phyloP scores from a whole-genome alignment of 23 tunicate genomes.

The Aplidium turbinatum region DNA sequence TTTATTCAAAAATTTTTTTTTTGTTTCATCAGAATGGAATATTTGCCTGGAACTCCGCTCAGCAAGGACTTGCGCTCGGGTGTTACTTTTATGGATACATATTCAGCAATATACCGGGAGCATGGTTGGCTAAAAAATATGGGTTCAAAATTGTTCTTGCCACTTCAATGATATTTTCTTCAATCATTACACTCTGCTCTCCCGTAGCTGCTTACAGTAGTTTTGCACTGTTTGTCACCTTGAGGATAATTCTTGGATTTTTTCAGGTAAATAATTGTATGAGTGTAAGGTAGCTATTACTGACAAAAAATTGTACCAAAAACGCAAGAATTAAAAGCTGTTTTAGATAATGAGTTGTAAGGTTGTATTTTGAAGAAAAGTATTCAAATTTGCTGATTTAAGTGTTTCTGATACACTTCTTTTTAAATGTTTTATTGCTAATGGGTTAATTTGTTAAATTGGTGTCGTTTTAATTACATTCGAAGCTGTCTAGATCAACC shows the following conservation, averaged over 20 bases:
- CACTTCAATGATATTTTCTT: conserved; percentile 40
- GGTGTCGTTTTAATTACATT: too few relatives aligned
- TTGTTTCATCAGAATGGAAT: conserved; percentile 56
- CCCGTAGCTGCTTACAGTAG: conserved; percentile 61
- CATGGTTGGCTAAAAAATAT: conserved; percentile 55
- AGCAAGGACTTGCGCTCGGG: conserved; percentile 54
- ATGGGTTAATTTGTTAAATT: too few relatives aligned
- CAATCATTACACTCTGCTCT: conserved; percentile 49
- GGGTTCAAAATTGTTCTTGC: conserved; percentile 68
- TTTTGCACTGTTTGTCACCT: conserved; percentile 58
- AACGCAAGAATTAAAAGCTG: not conserved
- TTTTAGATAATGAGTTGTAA: not conserved
- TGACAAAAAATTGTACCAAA: not conserved
- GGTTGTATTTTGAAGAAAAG: not conserved
- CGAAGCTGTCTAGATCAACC: too few relatives aligned
- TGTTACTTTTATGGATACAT: conserved; percentile 74
- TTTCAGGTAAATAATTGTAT: conserved; percentile 62
- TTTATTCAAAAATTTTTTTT: conserved; percentile 1
- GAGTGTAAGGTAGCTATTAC: too few relatives aligned
- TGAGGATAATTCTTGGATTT: conserved; percentile 63
- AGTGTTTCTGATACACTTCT: too few relatives aligned
- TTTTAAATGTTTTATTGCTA: too few relatives aligned
- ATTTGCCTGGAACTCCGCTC: conserved; percentile 49
- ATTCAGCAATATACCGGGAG: conserved; percentile 69
- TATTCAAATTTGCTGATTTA: too few relatives aligned